Percentiles rank a stretch among this genome's conserved stretches.
phyloP scores from a whole-genome alignment of 2,797 vertebrate genomes.

The Rhinophrynus dorsalis region DNA sequence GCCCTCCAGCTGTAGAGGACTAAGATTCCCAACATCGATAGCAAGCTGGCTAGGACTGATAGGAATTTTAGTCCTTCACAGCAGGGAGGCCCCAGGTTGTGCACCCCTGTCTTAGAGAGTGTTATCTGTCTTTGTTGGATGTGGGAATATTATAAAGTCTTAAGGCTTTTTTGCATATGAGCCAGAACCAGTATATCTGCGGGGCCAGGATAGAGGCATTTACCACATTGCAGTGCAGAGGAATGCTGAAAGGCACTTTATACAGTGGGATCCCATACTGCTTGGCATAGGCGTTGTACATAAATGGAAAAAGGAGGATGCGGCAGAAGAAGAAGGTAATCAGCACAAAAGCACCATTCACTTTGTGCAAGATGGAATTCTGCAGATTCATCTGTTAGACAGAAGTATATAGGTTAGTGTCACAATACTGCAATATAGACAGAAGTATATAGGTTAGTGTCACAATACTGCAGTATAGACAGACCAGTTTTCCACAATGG shows the following conservation, averaged over 20 bases:
- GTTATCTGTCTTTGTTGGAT: conserved; percentile 57
- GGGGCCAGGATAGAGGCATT: conserved; percentile 87
- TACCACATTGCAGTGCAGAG: conserved; percentile 83
- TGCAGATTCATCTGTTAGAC: conserved; percentile 75
- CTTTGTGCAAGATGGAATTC: conserved; percentile 87
- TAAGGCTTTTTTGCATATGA: conserved; percentile 87
- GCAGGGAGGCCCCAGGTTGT: too few relatives aligned
- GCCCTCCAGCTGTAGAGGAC: too few relatives aligned
- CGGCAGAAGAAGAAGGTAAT: conserved; percentile 91
- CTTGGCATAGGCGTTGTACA: conserved; percentile 87
- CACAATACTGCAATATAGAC: background rate
- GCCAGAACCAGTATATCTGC: conserved; percentile 95
- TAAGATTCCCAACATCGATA: too few relatives aligned
- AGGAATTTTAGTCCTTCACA: too few relatives aligned
- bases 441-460: conserved; percentile 9
- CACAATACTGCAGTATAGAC: background rate
- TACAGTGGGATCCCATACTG: conserved; percentile 80
- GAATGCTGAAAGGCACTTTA: conserved; percentile 85
- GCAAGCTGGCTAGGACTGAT: too few relatives aligned
- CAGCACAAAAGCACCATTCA: conserved; percentile 85
- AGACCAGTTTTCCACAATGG: too few relatives aligned
- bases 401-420: conserved; percentile 9
- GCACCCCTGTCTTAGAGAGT: background rate
- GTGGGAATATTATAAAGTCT: conserved; percentile 73
- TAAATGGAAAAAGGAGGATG: conserved; percentile 93